Base-by-base conservation (phyloP, 2,797 vertebrate species). In the Parauchenoglanis ngamensis region DNA sequence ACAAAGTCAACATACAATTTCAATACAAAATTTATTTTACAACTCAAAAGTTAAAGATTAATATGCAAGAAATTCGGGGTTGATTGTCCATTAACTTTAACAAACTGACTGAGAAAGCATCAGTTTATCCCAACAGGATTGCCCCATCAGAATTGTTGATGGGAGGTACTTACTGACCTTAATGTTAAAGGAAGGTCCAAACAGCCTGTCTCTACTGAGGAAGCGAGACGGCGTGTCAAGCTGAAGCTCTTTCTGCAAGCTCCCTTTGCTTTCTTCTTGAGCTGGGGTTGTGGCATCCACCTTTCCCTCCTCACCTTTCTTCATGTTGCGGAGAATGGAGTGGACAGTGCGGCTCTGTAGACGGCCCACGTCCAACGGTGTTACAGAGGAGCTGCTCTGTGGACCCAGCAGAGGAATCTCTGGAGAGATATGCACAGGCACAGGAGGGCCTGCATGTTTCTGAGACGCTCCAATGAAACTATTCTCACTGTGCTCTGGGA, bases 141-240 rank as follows among this genome's bases (percentile, higher is more conserved):
- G 19, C 35, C 52, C 17, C 28, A 79, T 5, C 19, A 57, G 28
- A 78, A 78, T 12, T 23, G 54, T 21, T 78, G 35, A 1, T 6
- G 21, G 95, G 90, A 94, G 90, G 44, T 91, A 6, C 65, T 23
- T 59, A 59, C 78, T 75, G 90, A 97, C 97, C 96, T 98, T 97
- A 72, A 98, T 95, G 89, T 98, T 97, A 92, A 99, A 99, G 3
- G 97, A 96, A 17, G 98, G 98, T 85, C 97, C 97, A 90, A 99
- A 99, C 1, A 98, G 96, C 88, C 97, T 96, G 93, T 98, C 97
- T 94, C 96, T 96, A 90, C 96, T 98, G 89, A 99, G 95, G 91
- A 99, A 99, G 59, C 98, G 97, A 7, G 98, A 99, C 0, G 98
- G 98, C 0, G 98, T 99, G 89, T 99, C 98, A 90, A 99, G 95